Base-by-base conservation (phyloP, 2,113 vertebrate genomes). In the Syngnathus typhle region DNA sequence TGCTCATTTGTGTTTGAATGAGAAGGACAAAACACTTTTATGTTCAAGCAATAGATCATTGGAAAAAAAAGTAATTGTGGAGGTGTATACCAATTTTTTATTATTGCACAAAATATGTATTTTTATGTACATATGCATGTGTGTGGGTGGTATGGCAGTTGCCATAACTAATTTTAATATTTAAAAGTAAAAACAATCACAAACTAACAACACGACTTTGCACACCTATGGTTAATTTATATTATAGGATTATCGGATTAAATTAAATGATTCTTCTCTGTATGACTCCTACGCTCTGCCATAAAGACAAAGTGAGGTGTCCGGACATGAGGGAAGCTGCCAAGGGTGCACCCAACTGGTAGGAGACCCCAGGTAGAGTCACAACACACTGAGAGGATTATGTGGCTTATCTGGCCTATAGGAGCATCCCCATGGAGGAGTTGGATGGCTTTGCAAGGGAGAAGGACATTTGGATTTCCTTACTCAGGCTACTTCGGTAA, bases 341-440 rank as follows among this genome's bases (percentile, higher is more conserved):
- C 39, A 27, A 41, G 21, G 41, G 39, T 44, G 60, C 60, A 62
- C 60, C 60, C 60, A 62, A 62, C 60, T 62, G 60, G 39, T 15
- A 44, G 39, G 60, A 62, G 60, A 44, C 60, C 39, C 39, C 41
- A 43, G 21, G 13, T 41, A 62, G 60, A 62, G 39, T 44, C 11
- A 41, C 21, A 27, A 62, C 60, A 44, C 60, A 62, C 39, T 44
- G 38, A 41, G 41, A 41, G 60, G 60, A 62, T 62, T 62, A 62
- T 44, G 44, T 62, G 60, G 60, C 39, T 62, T 43, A 62, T 62
- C 60, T 62, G 60, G 60, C 60, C 60, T 62, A 62, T 44, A 62
- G 60, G 21, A 62, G 60, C 60, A 62, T 62, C 60, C 60, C 60
- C 60, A 62, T 16, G 41, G 60, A 62, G 60, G 41, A 44, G 21